Base-by-base conservation (phyloP, 30 jellyfish, hydroid and myxozoan species). In the Nemopilema nomurai region DNA sequence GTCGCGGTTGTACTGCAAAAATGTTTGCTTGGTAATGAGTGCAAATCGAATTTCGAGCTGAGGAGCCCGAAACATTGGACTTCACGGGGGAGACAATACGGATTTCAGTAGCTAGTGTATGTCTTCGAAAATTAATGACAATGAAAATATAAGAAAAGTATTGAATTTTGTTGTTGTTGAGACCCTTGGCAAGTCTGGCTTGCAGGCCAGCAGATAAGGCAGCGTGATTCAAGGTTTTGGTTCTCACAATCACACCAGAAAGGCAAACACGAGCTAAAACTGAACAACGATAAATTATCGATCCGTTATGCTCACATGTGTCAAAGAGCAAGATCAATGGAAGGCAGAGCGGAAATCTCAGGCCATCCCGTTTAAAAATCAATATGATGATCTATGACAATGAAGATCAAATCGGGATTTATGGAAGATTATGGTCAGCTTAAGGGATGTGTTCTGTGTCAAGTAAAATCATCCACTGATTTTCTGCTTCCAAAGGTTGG, bases 1-100 rank as follows among this genome's bases (percentile, higher is more conserved):
- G 23, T 92, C 93, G 22, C 91, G 83, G 53, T 89, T 90, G 76
- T 92, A 85, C 98, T 92, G 80, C 18, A 69, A 63, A 51, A 29
- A 51, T 3, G 57, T n/a, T n/a, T n/a, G n/a, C n/a, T n/a, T n/a
- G n/a, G n/a, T n/a, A n/a, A n/a, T n/a, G n/a, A n/a, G n/a, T n/a
- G n/a, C n/a, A n/a, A n/a, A n/a, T n/a, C n/a, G n/a, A n/a, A n/a
- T n/a, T n/a, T n/a, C n/a, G n/a, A n/a, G n/a, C n/a, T n/a, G n/a
- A n/a, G n/a, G n/a, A n/a, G n/a, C n/a, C n/a, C n/a, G n/a, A n/a
- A n/a, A n/a, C n/a, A n/a, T n/a, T n/a, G n/a, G n/a, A n/a, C n/a
- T n/a, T n/a, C n/a, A n/a, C n/a, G n/a, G n/a, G n/a, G n/a, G n/a
- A n/a, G n/a, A n/a, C n/a, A n/a, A n/a, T n/a, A n/a, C n/a, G n/a